phyloP scores from a whole-genome alignment of 2,113 vertebrate genomes.

The Seriola dumerili region DNA sequence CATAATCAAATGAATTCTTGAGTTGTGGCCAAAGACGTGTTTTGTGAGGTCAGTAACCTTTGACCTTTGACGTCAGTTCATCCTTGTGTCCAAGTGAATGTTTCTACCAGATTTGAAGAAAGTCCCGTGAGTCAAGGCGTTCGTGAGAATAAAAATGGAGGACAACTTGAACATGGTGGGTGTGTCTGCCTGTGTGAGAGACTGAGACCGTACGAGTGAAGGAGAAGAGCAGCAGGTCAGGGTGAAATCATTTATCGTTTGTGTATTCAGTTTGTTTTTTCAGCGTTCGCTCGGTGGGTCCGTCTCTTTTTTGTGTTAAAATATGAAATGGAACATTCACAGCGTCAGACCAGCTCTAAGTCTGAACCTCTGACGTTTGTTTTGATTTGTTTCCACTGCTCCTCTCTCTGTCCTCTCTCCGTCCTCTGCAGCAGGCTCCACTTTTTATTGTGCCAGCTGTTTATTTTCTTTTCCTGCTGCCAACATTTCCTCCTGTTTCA shows the following conservation, averaged over 20 bases:
- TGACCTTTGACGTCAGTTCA: too few species aligned
- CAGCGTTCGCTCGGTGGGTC: not conserved
- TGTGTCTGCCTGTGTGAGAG: too few species aligned
- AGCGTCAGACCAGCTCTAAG: not conserved
- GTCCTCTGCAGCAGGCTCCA: not conserved
- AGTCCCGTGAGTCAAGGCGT: too few species aligned
- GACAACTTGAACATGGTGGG: too few species aligned
- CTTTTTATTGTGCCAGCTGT: not conserved
- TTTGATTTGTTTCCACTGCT: not conserved
- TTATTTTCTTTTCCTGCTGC: slow-evolving; percentile 9
- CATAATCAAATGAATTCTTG: too few species aligned
- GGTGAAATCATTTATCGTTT: not conserved
- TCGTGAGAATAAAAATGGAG: too few species aligned
- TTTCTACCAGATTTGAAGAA: too few species aligned
- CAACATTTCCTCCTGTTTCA: slow-evolving; percentile 1
- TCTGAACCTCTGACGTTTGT: not conserved
- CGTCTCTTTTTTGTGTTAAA: not conserved
- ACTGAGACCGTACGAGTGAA: too few species aligned
- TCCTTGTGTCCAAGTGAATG: too few species aligned
- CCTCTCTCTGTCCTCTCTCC: not conserved
- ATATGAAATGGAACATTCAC: not conserved
- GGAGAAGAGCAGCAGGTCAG: too few species aligned
- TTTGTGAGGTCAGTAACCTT: too few species aligned
- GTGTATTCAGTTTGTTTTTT: not conserved
- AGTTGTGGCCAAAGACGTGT: too few species aligned